Conservation (phyloP, 2,113 vertebrate species). For the Poecilia latipinna region DNA sequence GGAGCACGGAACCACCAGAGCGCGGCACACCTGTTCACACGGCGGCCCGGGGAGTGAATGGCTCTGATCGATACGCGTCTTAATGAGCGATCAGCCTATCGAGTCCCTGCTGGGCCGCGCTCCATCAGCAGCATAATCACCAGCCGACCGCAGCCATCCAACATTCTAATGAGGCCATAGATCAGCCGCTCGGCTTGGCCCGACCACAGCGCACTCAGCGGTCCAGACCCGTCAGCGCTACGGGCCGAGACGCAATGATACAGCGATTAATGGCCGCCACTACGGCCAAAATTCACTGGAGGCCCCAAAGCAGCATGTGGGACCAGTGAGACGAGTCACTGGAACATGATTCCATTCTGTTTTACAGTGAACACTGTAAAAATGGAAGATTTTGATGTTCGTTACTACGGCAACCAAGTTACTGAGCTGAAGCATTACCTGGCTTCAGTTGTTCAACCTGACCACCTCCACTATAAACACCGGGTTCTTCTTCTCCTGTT, state of each 20-base stretch:
- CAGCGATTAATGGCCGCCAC: slow-evolving; percentile 52
- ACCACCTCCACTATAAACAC: no score
- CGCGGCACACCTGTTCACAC: slow-evolving; percentile 6
- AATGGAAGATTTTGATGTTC: not conserved
- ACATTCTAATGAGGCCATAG: slow-evolving; percentile 75
- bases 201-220: slow-evolving; percentile 35
- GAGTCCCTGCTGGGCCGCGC: slow-evolving; percentile 33
- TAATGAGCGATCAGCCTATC: slow-evolving; percentile 70
- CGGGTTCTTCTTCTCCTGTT: no score
- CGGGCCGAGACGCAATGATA: slow-evolving; percentile 33
- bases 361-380: not conserved
- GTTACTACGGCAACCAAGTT: not conserved
- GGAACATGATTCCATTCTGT: no score
- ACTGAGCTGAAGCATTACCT: no score
- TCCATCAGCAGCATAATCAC: slow-evolving; percentile 76
- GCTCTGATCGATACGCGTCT: slow-evolving; percentile 65
- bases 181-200: slow-evolving; percentile 62
- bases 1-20: not conserved
- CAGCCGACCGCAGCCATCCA: slow-evolving; percentile 67
- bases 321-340: slow-evolving; percentile 1
- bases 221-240: slow-evolving; percentile 66
- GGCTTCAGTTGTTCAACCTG: no score
- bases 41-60: slow-evolving; percentile 49
- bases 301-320: slow-evolving; percentile 8
- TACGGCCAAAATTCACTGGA: slow-evolving; percentile 11